These are phyloP conservation scores for Ictidomys tridecemlineatus DNA, from an alignment of 2,113 vertebrate species.

Conservation along the genomic window DNA sequence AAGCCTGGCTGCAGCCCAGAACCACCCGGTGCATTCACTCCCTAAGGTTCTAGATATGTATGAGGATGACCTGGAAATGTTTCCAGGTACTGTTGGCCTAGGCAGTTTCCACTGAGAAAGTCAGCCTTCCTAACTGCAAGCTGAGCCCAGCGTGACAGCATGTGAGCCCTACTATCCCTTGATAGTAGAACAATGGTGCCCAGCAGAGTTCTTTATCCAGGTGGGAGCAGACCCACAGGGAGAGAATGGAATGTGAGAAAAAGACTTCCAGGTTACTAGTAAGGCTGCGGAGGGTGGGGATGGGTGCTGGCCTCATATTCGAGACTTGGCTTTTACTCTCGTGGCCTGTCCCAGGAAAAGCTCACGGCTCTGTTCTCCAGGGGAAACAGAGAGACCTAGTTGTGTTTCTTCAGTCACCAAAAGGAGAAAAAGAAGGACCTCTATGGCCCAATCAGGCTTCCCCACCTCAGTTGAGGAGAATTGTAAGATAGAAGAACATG, in stretches of 20 bases:
- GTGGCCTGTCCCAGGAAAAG: background rate
- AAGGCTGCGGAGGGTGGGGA: background rate
- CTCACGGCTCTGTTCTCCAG: background rate
- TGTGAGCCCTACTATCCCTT: no score
- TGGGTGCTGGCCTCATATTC: background rate
- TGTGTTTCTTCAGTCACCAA: constrained; percentile 23
- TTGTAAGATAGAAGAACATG: background rate
- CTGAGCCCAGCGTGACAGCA: background rate
- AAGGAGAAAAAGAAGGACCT: background rate
- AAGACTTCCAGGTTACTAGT: background rate
- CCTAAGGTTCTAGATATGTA: background rate
- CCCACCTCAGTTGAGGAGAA: background rate
- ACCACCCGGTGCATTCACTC: background rate
- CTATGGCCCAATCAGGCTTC: background rate
- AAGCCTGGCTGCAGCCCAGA: no score
- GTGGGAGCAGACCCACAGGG: background rate
- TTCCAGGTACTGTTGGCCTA: background rate
- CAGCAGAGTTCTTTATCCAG: background rate
- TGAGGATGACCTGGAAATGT: background rate
- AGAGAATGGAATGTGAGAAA: background rate
- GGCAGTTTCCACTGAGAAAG: background rate
- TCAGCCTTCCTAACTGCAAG: background rate
- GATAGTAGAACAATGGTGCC: background rate
- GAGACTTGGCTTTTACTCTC: background rate
- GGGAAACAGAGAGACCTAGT: background rate